A percentile compares a stretch with the other conserved stretches of the same genome.
phyloP scores from a whole-genome alignment of 2,113 vertebrate species.

The Egretta garzetta region DNA sequence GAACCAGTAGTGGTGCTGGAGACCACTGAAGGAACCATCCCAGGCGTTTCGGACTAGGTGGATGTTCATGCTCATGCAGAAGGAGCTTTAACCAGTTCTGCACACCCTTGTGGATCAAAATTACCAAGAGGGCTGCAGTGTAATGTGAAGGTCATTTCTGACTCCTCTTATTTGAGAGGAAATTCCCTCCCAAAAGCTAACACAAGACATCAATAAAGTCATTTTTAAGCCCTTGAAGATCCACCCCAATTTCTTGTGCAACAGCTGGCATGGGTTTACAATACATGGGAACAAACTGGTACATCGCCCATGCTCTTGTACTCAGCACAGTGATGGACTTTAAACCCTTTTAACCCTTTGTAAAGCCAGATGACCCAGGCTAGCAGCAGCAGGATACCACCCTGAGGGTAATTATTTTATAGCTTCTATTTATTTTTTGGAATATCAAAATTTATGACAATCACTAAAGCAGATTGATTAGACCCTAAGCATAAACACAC shows the following conservation, averaged over 20 bases:
- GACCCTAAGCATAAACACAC: background rate
- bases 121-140: background rate
- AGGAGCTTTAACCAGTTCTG: background rate
- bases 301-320: background rate
- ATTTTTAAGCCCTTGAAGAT: background rate
- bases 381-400: background rate
- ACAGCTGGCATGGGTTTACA: background rate
- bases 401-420: background rate
- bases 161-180: background rate
- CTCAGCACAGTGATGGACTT: background rate
- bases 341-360: background rate
- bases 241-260: background rate
- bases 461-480: background rate
- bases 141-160: background rate
- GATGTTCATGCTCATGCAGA: background rate
- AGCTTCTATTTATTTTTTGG: background rate
- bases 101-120: rapidly evolving
- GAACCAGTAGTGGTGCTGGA: background rate
- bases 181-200: background rate
- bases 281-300: background rate
- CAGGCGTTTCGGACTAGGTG: background rate
- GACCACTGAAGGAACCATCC: background rate
- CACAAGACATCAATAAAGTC: background rate
- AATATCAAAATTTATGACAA: background rate
- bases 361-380: background rate